phyloP scores from a whole-genome alignment of 2,888 invertebrate genomes.

The Clitarchus hookeri region DNA sequence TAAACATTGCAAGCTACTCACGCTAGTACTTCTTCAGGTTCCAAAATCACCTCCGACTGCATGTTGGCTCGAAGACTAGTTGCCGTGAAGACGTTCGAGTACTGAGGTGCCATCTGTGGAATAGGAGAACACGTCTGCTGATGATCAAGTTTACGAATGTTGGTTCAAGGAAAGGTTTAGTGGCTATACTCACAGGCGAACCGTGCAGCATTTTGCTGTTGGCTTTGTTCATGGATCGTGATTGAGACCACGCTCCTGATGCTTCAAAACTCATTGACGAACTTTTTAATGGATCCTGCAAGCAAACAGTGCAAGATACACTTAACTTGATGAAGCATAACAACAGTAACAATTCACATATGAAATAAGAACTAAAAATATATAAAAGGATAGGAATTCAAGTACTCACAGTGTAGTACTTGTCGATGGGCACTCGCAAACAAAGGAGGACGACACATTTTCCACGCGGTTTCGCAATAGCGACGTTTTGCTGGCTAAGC shows the following conservation, averaged over 20 bases:
- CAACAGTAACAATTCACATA: no score
- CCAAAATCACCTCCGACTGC: slow-evolving; percentile 48
- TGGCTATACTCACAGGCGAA: slow-evolving; percentile 27
- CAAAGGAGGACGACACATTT: no score
- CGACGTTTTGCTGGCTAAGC: no score
- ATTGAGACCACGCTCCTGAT: slow-evolving; percentile 32
- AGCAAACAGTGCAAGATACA: background rate
- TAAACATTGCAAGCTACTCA: slow-evolving; percentile 48
- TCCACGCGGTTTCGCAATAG: no score
- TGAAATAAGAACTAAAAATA: no score
- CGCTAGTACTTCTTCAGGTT: slow-evolving; percentile 61
- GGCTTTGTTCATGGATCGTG: slow-evolving; percentile 27
- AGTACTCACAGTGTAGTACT: no score
- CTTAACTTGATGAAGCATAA: no score
- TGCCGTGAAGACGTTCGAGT: slow-evolving; percentile 36
- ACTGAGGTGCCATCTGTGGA: slow-evolving; percentile 33
- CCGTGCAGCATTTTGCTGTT: slow-evolving; percentile 21
- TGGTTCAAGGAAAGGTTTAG: background rate
- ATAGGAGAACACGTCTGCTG: background rate
- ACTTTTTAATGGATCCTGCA: slow-evolving; percentile 26
- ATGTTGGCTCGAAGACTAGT: slow-evolving; percentile 29
- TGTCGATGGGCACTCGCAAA: no score
- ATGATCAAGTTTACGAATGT: background rate
- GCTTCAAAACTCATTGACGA: slow-evolving; percentile 18
- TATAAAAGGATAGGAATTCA: no score